These are phyloP conservation scores for Tetanocera ferruginea DNA, from an alignment of 2,888 invertebrate genomes.

Conservation along the genomic window DNA sequence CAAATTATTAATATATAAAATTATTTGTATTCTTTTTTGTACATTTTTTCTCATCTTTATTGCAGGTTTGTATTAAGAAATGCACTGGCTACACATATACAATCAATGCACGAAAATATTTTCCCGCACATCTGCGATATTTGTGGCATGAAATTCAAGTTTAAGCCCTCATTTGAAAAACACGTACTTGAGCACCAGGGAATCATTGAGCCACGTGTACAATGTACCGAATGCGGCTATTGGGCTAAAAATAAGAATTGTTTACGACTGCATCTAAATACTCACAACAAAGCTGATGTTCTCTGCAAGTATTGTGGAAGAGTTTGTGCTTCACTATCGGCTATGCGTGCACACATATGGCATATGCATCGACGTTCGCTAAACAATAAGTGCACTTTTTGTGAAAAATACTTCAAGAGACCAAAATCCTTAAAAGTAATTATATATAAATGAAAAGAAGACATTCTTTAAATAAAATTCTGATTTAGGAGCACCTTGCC, in stretches of 20 bases:
- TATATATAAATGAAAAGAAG: not conserved
- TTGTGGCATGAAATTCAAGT: slow-evolving; percentile 63
- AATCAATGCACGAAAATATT: slow-evolving; percentile 60
- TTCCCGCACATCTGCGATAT: slow-evolving; percentile 61
- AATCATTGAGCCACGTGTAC: slow-evolving; percentile 59
- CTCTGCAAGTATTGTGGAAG: slow-evolving; percentile 49
- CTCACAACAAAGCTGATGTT: slow-evolving; percentile 46
- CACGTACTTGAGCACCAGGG: slow-evolving; percentile 62
- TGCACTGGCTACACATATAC: slow-evolving; percentile 59
- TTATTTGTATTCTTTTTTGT: not conserved
- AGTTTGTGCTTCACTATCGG: slow-evolving; percentile 55
- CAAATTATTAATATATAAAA: too few species aligned
- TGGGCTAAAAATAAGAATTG: slow-evolving; percentile 63
- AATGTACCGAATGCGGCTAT: slow-evolving; percentile 58
- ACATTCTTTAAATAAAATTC: not conserved
- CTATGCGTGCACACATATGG: slow-evolving; percentile 58
- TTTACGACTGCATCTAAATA: slow-evolving; percentile 49
- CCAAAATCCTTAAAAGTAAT: slow-evolving; percentile 59
- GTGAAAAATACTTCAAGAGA: slow-evolving; percentile 62
- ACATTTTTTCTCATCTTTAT: not conserved
- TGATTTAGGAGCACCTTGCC: slow-evolving; percentile 60
- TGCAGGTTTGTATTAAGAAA: slow-evolving; percentile 58
- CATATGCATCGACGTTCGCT: slow-evolving; percentile 60
- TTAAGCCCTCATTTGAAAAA: slow-evolving; percentile 60
- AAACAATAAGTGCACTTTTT: slow-evolving; percentile 59